A percentile compares a stretch with the other conserved stretches of the same genome.
Evolutionary conservation across 2,113 vertebrate species (phyloP).

Genomic region (Formicarius rufipectus): DNA sequence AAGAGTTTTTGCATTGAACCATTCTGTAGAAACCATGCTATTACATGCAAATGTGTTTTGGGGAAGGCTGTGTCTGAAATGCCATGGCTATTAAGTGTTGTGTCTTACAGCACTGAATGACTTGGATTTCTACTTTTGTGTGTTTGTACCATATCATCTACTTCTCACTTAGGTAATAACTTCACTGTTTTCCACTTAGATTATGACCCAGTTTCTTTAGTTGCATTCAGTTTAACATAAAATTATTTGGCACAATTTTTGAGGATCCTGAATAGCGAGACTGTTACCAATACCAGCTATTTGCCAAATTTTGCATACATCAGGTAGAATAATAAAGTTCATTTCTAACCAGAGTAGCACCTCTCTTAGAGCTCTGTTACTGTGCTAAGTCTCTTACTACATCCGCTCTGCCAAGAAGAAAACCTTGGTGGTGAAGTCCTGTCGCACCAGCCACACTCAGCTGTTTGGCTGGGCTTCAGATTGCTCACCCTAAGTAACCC

Average conservation of each 20-base stretch:
- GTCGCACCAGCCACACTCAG: background rate
- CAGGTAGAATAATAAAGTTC: background rate
- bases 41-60: background rate
- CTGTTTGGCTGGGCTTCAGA: background rate
- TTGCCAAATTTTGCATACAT: background rate
- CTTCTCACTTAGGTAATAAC: background rate
- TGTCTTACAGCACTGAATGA: background rate
- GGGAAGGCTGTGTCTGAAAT: background rate
- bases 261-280: background rate
- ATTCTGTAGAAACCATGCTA: background rate
- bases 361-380: background rate
- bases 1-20: background rate
- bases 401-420: background rate
- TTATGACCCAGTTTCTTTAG: background rate
- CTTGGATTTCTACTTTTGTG: background rate
- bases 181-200: background rate
- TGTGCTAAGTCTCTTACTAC: background rate
- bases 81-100: background rate
- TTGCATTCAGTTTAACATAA: background rate
- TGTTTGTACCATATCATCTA: accelerated
- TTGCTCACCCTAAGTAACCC: background rate
- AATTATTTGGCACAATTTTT: background rate
- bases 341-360: background rate
- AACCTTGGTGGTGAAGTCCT: background rate
- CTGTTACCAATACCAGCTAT: background rate